Percentiles rank a stretch among this genome's conserved stretches.
phyloP scores from a whole-genome alignment of 2,113 vertebrate genomes.

The Setophaga kirtlandii region DNA sequence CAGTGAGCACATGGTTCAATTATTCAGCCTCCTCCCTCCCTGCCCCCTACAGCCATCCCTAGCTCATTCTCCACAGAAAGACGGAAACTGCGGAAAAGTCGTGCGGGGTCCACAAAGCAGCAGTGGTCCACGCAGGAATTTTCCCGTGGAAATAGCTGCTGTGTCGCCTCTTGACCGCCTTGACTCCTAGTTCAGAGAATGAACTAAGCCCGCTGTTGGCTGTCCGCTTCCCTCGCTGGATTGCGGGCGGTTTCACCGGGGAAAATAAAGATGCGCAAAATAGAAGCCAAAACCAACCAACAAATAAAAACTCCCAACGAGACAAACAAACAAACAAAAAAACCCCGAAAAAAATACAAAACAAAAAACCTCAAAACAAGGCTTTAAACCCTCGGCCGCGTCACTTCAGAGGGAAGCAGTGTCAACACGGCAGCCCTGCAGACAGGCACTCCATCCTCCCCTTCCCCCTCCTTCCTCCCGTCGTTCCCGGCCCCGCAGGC shows the following conservation, averaged over 20 bases:
- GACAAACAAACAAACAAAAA: too few species aligned
- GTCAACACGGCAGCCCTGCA: neutral
- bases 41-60: neutral
- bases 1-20: constrained; percentile 73
- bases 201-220: neutral
- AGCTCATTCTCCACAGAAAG: neutral
- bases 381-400: neutral
- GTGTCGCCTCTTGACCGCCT: neutral
- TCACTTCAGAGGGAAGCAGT: neutral
- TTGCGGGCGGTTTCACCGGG: neutral
- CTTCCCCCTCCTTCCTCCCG: rapidly evolving
- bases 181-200: neutral
- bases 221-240: neutral
- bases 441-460: neutral
- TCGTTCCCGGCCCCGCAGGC: neutral
- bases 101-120: neutral
- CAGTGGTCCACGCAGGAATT: neutral
- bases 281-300: neutral
- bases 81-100: neutral
- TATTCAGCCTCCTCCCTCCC: neutral
- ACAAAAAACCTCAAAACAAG: rapidly evolving
- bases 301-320: neutral
- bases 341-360: neutral
- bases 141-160: neutral
- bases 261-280: neutral